These are phyloP conservation scores for Triops longicaudatus DNA, from an alignment of 1,140 invertebrate species.

Conservation along the genomic window DNA sequence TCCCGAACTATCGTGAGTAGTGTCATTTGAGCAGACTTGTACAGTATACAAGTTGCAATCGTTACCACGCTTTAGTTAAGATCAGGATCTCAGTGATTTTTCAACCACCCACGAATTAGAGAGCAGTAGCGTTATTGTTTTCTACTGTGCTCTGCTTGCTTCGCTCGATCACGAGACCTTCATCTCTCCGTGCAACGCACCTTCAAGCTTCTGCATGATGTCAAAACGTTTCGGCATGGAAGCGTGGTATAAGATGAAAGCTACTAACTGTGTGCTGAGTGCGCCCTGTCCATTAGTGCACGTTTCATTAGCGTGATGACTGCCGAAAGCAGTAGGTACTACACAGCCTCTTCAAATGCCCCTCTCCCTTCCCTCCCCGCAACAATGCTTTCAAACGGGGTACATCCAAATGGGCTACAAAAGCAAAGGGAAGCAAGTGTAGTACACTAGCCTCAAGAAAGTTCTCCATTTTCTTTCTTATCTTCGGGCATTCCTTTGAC, in stretches of 20 bases:
- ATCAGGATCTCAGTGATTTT: no score
- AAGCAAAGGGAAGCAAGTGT: background rate
- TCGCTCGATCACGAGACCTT: no score
- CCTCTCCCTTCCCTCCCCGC: background rate
- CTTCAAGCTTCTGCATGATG: background rate
- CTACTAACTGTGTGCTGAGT: background rate
- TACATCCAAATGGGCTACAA: background rate
- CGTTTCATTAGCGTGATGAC: constrained; percentile 14
- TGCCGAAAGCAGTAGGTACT: background rate
- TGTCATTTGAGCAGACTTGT: no score
- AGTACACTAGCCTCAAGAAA: background rate
- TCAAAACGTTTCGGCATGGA: background rate
- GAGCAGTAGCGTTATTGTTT: no score
- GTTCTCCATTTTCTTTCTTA: background rate
- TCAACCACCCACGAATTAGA: no score
- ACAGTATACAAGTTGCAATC: no score
- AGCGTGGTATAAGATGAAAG: background rate
- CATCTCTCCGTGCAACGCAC: background rate
- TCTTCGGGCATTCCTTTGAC: background rate
- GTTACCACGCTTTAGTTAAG: no score
- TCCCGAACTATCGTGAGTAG: no score
- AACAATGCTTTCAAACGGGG: background rate
- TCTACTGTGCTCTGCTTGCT: no score
- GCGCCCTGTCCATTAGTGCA: background rate
- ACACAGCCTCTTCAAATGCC: background rate